A percentile compares a stretch with the other conserved stretches of the same genome.
Conservation (phyloP, 2,797 vertebrate species). For the Smutsia temminckii region DNA sequence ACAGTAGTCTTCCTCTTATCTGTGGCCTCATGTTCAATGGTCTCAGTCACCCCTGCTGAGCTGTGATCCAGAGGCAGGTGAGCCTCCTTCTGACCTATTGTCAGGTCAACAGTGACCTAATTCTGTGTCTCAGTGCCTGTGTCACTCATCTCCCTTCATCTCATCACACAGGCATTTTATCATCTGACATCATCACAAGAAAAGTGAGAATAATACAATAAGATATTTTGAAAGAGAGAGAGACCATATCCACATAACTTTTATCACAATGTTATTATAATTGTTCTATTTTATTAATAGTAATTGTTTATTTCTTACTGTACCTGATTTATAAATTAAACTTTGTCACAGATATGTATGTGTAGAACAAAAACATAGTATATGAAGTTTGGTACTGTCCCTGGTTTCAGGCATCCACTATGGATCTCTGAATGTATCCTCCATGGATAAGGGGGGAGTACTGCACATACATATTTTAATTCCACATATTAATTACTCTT, state of each 20-base stretch:
- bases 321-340: not conserved
- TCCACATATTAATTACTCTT: not conserved
- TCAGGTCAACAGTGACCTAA: not conserved
- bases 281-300: not conserved
- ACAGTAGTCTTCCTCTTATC: not conserved
- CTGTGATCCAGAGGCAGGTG: not conserved
- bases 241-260: not conserved
- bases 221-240: not conserved
- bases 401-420: not conserved
- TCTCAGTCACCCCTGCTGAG: not conserved
- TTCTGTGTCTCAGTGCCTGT: not conserved
- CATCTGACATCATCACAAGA: not conserved
- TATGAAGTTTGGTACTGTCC: not conserved
- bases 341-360: not conserved
- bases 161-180: not conserved
- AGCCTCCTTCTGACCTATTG: not conserved
- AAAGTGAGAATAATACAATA: not conserved
- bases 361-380: not conserved
- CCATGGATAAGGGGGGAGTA: not conserved
- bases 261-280: not conserved
- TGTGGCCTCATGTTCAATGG: not conserved
- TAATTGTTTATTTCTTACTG: not conserved
- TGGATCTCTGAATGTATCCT: not conserved
- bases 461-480: not conserved
- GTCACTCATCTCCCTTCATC: not conserved